Evolutionary conservation across 2,888 invertebrate species (phyloP).

Genomic region (Uloborus plumipes): DNA sequence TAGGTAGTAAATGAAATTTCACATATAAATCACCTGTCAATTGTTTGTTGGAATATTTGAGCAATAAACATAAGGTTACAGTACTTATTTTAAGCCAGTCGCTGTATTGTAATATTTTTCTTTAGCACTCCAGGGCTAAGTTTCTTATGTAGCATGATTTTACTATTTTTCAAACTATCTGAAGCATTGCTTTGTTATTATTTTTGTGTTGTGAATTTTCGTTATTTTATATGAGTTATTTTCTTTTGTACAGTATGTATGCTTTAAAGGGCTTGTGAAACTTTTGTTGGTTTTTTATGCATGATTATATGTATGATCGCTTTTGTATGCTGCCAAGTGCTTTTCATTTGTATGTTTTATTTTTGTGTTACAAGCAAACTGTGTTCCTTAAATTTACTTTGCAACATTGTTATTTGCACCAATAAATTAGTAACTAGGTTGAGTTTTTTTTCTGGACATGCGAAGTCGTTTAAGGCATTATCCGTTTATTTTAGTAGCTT

Average conservation of each 20-base stretch:
- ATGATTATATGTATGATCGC: slow-evolving; percentile 36
- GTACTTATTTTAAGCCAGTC: too few relatives aligned
- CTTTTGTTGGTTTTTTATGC: slow-evolving; percentile 33
- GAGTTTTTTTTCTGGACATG: neutral
- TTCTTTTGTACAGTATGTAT: slow-evolving; percentile 34
- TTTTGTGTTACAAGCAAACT: slow-evolving; percentile 14
- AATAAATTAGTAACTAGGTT: neutral
- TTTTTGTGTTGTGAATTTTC: slow-evolving; percentile 37
- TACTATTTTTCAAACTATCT: slow-evolving; percentile 2
- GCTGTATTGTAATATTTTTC: too few relatives aligned
- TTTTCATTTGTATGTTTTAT: slow-evolving; percentile 43
- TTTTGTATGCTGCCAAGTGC: slow-evolving; percentile 24
- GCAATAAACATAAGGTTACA: too few relatives aligned
- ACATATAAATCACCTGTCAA: too few relatives aligned
- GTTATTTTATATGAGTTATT: slow-evolving; percentile 43
- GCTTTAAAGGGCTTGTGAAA: neutral
- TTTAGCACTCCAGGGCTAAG: too few relatives aligned
- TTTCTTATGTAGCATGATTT: neutral
- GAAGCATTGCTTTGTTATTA: slow-evolving; percentile 40
- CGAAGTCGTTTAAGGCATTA: neutral
- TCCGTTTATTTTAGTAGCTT: too few relatives aligned
- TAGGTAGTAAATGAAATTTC: too few relatives aligned
- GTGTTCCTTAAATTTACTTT: slow-evolving; percentile 17
- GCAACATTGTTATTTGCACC: neutral
- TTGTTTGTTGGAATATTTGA: too few relatives aligned